Conservation (phyloP, 2,888 invertebrate genomes). For the Plagodis pulveraria region DNA sequence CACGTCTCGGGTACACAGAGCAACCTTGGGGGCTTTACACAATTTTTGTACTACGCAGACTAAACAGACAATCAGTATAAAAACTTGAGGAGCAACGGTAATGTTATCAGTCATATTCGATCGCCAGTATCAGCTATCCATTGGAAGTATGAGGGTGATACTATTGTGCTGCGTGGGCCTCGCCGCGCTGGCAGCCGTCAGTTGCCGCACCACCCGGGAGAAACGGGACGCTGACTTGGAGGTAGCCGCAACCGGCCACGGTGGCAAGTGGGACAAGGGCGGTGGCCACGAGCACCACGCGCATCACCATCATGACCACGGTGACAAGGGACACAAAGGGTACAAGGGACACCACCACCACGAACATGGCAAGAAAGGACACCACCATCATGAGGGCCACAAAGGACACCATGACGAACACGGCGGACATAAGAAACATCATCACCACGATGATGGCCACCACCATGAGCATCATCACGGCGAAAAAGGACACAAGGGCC, state of each 20-base stretch:
- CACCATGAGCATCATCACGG: constrained; percentile 87
- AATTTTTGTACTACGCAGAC: constrained; percentile 73
- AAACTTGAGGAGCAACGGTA: constrained; percentile 59
- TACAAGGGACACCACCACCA: constrained; percentile 88
- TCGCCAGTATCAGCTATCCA: constrained; percentile 50
- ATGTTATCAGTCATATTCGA: constrained; percentile 69
- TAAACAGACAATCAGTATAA: constrained; percentile 72
- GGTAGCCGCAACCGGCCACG: constrained; percentile 76
- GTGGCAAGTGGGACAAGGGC: constrained; percentile 83
- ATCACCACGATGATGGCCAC: constrained; percentile 88
- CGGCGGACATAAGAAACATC: constrained; percentile 87
- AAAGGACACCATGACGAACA: constrained; percentile 86
- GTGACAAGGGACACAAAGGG: constrained; percentile 90
- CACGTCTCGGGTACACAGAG: constrained; percentile 54
- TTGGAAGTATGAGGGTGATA: constrained; percentile 69
- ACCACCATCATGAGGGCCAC: constrained; percentile 89
- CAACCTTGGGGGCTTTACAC: constrained; percentile 81
- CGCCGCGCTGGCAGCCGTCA: constrained; percentile 80
- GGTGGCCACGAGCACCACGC: constrained; percentile 88
- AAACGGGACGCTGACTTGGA: constrained; percentile 82
- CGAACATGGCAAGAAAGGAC: constrained; percentile 89
- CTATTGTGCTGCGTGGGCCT: constrained; percentile 72
- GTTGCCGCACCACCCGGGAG: constrained; percentile 79
- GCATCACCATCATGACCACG: constrained; percentile 87
- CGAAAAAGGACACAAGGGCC: constrained; percentile 87